Evolutionary conservation across 2,113 vertebrate genomes (phyloP).

Genomic region (Ptyas mucosa): DNA sequence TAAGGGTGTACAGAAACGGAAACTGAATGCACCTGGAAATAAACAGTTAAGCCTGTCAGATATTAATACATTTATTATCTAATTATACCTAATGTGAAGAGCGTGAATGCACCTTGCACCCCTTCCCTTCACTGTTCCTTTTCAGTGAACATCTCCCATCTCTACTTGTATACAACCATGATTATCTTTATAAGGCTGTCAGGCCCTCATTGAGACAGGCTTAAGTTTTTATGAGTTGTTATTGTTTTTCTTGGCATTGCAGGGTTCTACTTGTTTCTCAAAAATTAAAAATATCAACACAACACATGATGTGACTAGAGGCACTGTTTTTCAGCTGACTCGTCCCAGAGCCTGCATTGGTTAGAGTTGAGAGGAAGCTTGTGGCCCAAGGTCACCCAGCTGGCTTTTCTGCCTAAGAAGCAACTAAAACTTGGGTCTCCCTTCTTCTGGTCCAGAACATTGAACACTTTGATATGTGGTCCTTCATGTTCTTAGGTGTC

Average conservation of each 20-base stretch:
- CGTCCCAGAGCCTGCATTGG: neutral
- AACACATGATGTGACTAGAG: neutral
- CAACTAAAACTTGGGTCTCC: neutral
- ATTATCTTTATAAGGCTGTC: neutral
- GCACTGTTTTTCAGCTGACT: neutral
- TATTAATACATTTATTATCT: neutral
- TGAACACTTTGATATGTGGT: neutral
- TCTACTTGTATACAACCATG: neutral
- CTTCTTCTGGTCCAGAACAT: neutral
- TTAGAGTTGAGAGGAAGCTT: neutral
- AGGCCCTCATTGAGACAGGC: neutral
- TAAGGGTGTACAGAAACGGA: neutral
- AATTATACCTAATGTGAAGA: neutral
- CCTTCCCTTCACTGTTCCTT: neutral
- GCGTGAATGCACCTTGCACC: neutral
- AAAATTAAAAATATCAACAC: neutral
- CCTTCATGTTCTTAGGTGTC: neutral
- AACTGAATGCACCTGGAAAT: neutral
- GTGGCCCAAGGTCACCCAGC: neutral
- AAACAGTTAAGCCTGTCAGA: neutral
- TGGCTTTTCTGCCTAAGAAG: neutral
- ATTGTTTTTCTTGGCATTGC: neutral
- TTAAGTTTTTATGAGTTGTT: neutral
- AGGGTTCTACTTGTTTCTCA: neutral
- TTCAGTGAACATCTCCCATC: neutral